Evolutionary conservation across 1,140 invertebrate species (phyloP), one percentile per base, ranked within the genome.

Genomic region (Ceratina australensis): DNA sequence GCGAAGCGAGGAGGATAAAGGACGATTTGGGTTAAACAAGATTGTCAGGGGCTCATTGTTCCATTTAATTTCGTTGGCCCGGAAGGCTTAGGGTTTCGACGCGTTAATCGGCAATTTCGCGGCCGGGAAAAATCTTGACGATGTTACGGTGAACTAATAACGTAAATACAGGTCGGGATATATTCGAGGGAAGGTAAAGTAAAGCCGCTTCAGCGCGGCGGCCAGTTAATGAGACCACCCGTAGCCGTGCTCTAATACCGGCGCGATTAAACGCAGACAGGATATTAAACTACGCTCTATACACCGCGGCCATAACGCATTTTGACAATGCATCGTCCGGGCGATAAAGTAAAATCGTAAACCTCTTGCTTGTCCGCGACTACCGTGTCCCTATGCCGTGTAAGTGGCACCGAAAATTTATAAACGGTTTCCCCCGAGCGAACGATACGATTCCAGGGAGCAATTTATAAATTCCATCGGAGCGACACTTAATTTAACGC

Each of bases 211-310:
- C 83, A 66, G 79, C 73, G 77, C 64, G 79, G 79, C 75, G 72
- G 81, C 65, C 80, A 85, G 82, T 89, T 89, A 89, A 89, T 89
- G 84, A 88, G 90, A 89, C 89, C 88, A 84, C 89, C 89, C 87
- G 84, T 75, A 72, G 81, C 72, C 81, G 86, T 74, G 59, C 83
- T 87, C 86, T 91, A 90, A 90, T 90, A 85, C 90, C 87, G 76
- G 69, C 74, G 78, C 88, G 89, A 91, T 91, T 91, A 90, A 90
- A 90, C 81, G 88, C 85, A 89, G 89, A 91, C 90, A 88, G 89
- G 90, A 91, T 91, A 91, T 91, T 91, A 91, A 91, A 91, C 86
- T 85, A 83, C 81, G 88, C 78, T 81, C 83, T 82, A 83, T 85
- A 87, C 80, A 87, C 61, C 75, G 71, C 63, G 76, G 68, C 63